Conservation (phyloP, 1,140 invertebrate genomes). For the Pseudobourletiella spinata region DNA sequence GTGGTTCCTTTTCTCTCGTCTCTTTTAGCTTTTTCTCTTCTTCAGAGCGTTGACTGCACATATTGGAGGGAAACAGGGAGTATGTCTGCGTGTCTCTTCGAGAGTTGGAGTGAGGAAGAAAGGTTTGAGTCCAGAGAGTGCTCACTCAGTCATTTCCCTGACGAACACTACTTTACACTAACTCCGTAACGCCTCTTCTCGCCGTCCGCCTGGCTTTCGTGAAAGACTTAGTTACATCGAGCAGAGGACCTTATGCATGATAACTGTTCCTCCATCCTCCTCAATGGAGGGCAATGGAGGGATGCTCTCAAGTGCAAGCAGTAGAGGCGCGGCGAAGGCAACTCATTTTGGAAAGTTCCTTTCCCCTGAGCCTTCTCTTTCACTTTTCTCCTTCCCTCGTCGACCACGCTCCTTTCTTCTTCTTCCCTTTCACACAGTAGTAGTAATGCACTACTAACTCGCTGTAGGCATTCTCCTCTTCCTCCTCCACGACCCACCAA, state of each 20-base stretch:
- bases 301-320: neutral
- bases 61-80: too few species aligned
- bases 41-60: neutral
- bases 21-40: neutral
- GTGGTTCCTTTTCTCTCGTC: too few species aligned
- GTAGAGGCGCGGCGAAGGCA: neutral
- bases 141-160: neutral
- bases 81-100: too few species aligned
- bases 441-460: neutral
- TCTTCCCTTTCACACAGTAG: neutral
- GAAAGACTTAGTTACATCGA: neutral
- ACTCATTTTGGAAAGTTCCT: neutral
- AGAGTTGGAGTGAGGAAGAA: too few species aligned
- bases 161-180: neutral
- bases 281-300: neutral
- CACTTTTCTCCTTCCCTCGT: neutral
- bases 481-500: neutral
- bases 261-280: neutral
- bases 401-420: too few species aligned
- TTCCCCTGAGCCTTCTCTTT: neutral
- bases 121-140: neutral
- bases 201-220: neutral
- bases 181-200: neutral
- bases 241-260: neutral
- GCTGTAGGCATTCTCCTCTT: neutral